These are phyloP conservation scores for Cyrtonyx montezumae DNA, from an alignment of 2,113 vertebrate species.

Conservation along the genomic window DNA sequence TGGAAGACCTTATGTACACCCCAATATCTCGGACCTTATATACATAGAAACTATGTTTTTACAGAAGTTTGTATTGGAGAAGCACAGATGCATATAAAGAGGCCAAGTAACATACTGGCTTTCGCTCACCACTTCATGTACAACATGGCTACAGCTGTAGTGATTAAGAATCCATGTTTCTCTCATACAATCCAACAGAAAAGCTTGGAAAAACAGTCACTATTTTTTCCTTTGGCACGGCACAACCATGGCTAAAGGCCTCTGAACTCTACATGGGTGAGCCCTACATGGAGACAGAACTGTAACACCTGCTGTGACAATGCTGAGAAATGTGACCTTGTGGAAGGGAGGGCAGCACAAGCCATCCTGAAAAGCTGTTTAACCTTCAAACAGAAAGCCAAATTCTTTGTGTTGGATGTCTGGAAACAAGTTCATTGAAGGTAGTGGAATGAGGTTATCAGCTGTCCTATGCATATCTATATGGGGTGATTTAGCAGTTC, in stretches of 20 bases:
- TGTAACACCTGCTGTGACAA: neutral
- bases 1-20: neutral
- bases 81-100: neutral
- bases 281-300: neutral
- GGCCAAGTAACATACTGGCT: neutral
- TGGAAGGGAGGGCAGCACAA: neutral
- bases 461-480: neutral
- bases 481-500: neutral
- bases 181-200: neutral
- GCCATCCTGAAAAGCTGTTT: neutral
- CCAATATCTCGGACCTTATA: neutral
- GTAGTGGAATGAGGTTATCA: neutral
- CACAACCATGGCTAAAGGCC: neutral
- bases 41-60: neutral
- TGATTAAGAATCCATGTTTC: neutral
- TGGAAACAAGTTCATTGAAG: neutral
- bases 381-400: neutral
- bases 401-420: neutral
- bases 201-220: neutral
- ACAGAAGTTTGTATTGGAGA: neutral
- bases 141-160: neutral
- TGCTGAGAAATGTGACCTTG: neutral
- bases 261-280: neutral
- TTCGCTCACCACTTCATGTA: neutral
- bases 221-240: neutral